A percentile compares a stretch with the other conserved stretches of the same genome.
These are phyloP conservation scores for Cathartes aura DNA, from an alignment of 2,113 vertebrate genomes.

Conservation along the genomic window DNA sequence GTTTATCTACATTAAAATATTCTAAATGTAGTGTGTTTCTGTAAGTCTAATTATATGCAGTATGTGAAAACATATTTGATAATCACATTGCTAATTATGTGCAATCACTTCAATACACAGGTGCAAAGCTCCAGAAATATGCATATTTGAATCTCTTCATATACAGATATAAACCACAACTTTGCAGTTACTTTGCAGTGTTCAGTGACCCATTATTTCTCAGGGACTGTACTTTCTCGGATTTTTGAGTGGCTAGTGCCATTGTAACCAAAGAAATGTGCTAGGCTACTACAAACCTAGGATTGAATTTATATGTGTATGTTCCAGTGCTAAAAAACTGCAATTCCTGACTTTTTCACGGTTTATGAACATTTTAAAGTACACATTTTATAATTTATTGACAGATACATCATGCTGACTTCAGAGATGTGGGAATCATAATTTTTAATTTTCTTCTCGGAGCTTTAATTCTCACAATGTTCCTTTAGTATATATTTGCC, in stretches of 20 bases:
- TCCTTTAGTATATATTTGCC: conserved; percentile 20
- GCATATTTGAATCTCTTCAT: neutral
- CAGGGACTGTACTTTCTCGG: neutral
- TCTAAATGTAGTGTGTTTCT: conserved; percentile 66
- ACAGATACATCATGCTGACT: neutral
- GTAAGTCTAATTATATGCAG: conserved; percentile 57
- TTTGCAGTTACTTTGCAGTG: neutral
- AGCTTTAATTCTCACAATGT: conserved; percentile 48
- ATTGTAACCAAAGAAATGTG: neutral
- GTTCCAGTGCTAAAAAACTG: neutral
- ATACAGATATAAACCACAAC: neutral
- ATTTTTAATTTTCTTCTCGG: conserved; percentile 58
- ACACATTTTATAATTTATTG: neutral
- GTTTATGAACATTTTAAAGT: neutral
- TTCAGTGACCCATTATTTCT: neutral
- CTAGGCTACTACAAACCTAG: neutral
- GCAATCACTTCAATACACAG: conserved; percentile 68
- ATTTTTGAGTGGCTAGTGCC: neutral
- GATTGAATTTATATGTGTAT: neutral
- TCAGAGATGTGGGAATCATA: conserved; percentile 15
- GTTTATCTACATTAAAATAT: conserved; percentile 72
- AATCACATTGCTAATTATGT: conserved; percentile 60
- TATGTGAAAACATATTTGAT: conserved; percentile 65
- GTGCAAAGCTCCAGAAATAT: conserved; percentile 50
- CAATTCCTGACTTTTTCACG: neutral